Conservation (phyloP, 2,797 vertebrate species). For the Eutrigla gurnardus region DNA sequence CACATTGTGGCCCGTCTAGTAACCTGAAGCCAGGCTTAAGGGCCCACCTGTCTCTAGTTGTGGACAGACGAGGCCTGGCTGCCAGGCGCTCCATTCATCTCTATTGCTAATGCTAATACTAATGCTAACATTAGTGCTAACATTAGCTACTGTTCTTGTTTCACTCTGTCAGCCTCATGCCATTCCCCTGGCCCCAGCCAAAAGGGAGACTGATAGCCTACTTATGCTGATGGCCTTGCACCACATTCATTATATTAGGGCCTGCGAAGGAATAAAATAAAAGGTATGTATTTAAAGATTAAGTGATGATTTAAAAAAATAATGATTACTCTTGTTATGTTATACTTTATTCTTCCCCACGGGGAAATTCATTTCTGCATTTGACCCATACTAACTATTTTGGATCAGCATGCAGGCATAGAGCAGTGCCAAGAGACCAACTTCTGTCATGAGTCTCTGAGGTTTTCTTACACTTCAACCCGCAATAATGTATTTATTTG, state of each 20-base stretch:
- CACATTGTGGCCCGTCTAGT: slow-evolving; percentile 67
- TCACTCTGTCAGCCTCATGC: slow-evolving; percentile 75
- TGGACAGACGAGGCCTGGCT: slow-evolving; percentile 79
- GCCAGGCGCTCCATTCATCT: slow-evolving; percentile 76
- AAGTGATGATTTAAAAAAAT: slow-evolving; percentile 35
- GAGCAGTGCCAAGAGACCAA: background rate
- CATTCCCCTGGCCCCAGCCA: slow-evolving; percentile 65
- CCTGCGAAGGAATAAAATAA: slow-evolving; percentile 50
- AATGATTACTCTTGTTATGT: slow-evolving; percentile 15
- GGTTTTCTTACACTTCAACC: background rate
- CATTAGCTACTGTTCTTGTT: slow-evolving; percentile 83
- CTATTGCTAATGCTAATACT: slow-evolving; percentile 76
- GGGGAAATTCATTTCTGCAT: slow-evolving; percentile 19
- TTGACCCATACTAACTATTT: slow-evolving; percentile 12
- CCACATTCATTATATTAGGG: slow-evolving; percentile 56
- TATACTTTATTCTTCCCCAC: slow-evolving; percentile 5
- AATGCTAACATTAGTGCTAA: slow-evolving; percentile 81
- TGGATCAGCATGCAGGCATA: background rate
- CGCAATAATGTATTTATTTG: slow-evolving; percentile 9
- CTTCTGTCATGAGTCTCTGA: background rate
- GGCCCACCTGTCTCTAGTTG: slow-evolving; percentile 81
- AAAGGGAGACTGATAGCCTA: slow-evolving; percentile 62
- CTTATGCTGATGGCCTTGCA: slow-evolving; percentile 65
- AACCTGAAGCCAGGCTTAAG: slow-evolving; percentile 80
- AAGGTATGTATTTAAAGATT: slow-evolving; percentile 35